Base-by-base conservation (phyloP, 1,140 invertebrate species). In the Cepaea nemoralis region DNA sequence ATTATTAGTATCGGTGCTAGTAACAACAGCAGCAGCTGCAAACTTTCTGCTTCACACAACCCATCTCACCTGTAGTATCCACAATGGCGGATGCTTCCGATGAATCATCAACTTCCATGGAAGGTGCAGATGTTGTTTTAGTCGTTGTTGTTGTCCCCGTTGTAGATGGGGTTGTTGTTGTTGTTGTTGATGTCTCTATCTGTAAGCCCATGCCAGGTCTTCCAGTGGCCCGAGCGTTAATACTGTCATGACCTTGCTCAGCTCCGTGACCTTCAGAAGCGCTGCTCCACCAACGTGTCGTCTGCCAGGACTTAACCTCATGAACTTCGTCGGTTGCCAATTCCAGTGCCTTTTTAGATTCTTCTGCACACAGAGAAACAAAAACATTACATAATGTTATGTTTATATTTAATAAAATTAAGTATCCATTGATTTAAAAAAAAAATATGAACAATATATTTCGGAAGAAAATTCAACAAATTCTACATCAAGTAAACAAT, bases 251-350 rank as follows among this genome's bases (percentile, higher is more conserved):
- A 31, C n/a, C 59, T 63, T 63, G 16, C 1, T 31, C 27, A 12
- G 22, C 27, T 5, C 59, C 59, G 0, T 31, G n/a, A 22, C n/a
- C 59, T 31, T 63, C 59, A 31, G 59, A 63, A 63, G 59, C n/a
- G n/a, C 59, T 31, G 0, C n/a, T 63, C 59, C 59, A 63, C 59
- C 59, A 63, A 10, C 59, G 2, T 10, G 59, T 31, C 22, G 59
- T 63, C 59, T 63, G 59, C 59, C 59, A 63, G n/a, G 59, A 63
- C 10, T 31, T 63, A 16, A 63, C 59, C 27, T 63, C 59, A 16
- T 63, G 59, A 63, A 63, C 27, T 63, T 63, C 59, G 33, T 63
- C 22, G 59, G 55, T 31, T 31, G 59, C 59, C 3, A 63, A 19
- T 27, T 63, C 16, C n/a, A 31, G 5, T 31, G 59, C 59, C 59